Base-by-base conservation (phyloP, 2,888 invertebrate genomes). In the Subacronicta megacephala region DNA sequence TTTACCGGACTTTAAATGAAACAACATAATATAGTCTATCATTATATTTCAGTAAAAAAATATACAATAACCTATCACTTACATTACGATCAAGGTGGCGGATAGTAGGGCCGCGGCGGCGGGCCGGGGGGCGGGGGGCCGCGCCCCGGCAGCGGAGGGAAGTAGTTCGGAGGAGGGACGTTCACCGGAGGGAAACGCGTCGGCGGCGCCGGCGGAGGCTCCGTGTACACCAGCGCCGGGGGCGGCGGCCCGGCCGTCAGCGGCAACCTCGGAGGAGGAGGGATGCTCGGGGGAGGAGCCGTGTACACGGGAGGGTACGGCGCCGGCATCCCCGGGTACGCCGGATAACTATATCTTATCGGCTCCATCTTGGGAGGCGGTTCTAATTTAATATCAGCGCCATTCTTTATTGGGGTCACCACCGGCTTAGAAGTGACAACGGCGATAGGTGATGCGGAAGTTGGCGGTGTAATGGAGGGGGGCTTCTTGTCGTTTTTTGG, bases 401-500 rank as follows among this genome's bases (percentile, higher is more conserved):
- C 91, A 64, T 94, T 91, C 80, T 93, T 91, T 65, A 94, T 72
- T 1, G 95, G 93, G 1, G 95, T 92, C 20, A 76, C 62, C 13
- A 68, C 58, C 4, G 85, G 74, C 57, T 85, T 88, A 81, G 62
- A 59, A 54, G 72, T 52, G 76, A 64, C 69, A 74, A 80, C 81
- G 85, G 90, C 87, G 87, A 89, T 85, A 84, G 94, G 94, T 36
- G 94, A 94, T 78, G 67, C 88, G 76, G 93, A 93, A 89, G 89
- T 87, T 67, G 94, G 94, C 88, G 94, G 93, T 84, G 94, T 93
- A 90, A 85, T 77, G 76, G 92, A 90, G 77, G 83, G 87, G 78
- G 95, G 93, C 76, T 90, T 90, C 79, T 95, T 95, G 75, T 95
- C 95, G 82, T 95, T 95, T 90, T 95, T 95, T 84, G 95, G 88